Conservation (phyloP, 1,140 invertebrate species). For the Nixonia krombeini region DNA sequence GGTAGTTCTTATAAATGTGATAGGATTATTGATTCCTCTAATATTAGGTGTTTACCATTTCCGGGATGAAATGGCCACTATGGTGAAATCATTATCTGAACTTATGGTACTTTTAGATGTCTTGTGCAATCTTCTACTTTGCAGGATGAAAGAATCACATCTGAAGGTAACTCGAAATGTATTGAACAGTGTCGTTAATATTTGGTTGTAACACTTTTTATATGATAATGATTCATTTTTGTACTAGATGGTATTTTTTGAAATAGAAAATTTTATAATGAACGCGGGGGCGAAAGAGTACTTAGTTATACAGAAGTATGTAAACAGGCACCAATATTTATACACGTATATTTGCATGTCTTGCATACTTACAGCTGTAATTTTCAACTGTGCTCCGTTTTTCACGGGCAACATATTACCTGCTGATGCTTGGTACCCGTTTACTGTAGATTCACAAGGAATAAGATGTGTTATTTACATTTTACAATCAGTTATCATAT, state of each 20-base stretch:
- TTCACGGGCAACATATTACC: slow-evolving; percentile 10
- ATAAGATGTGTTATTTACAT: slow-evolving; percentile 14
- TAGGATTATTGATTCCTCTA: too few relatives aligned
- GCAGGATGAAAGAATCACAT: too few relatives aligned
- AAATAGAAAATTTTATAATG: slow-evolving; percentile 19
- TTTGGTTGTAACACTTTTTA: too few relatives aligned
- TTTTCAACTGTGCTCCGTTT: slow-evolving; percentile 17
- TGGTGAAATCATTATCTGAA: too few relatives aligned
- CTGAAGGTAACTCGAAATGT: too few relatives aligned
- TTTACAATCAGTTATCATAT: slow-evolving; percentile 29
- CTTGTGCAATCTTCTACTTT: too few relatives aligned
- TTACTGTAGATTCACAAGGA: slow-evolving; percentile 28
- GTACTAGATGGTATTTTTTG: slow-evolving; percentile 9
- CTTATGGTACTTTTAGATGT: too few relatives aligned
- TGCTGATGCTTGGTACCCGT: slow-evolving; percentile 37
- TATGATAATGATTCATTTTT: slow-evolving; percentile 1
- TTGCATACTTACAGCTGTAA: slow-evolving; percentile 5
- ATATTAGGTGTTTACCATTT: too few relatives aligned
- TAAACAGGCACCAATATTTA: slow-evolving; percentile 24
- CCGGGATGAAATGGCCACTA: too few relatives aligned
- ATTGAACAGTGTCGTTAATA: too few relatives aligned
- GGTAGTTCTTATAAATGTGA: too few relatives aligned
- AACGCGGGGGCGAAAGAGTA: slow-evolving; percentile 10
- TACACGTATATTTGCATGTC: slow-evolving; percentile 10
- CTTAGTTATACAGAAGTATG: slow-evolving; percentile 23